Percentiles rank a stretch among this genome's conserved stretches.
Evolutionary conservation across 2,797 vertebrate species (phyloP).

Genomic region (Myotis vivesi): DNA sequence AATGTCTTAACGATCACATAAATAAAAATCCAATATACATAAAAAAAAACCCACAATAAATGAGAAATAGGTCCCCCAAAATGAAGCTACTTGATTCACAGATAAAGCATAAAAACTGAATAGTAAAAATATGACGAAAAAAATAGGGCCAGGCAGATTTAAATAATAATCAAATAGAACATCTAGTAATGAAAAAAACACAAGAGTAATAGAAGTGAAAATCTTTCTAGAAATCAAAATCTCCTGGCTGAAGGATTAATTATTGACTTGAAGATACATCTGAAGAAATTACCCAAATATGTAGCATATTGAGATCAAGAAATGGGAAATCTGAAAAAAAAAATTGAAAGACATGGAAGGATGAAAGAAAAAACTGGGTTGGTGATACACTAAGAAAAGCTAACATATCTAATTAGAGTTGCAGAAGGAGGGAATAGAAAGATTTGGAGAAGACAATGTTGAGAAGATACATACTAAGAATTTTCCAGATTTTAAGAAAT

Average conservation of each 20-base stretch:
- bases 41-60: neutral
- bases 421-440: neutral
- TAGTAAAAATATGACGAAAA: neutral
- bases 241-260: neutral
- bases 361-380: neutral
- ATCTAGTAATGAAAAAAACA: neutral
- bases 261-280: neutral
- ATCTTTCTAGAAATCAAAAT: neutral
- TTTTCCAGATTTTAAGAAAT: conserved; percentile 1
- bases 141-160: neutral
- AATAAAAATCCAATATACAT: neutral
- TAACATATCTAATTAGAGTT: neutral
- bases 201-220: neutral
- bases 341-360: neutral
- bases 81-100: neutral
- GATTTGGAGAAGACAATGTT: neutral
- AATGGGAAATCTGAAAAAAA: neutral
- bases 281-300: neutral
- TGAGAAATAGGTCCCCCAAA: neutral
- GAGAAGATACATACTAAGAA: neutral
- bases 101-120: neutral
- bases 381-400: neutral
- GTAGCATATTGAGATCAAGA: neutral
- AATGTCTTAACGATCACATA: neutral
- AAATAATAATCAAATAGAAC: neutral